Evolutionary conservation across 2,888 invertebrate species (phyloP).

Genomic region (Nomada flava): DNA sequence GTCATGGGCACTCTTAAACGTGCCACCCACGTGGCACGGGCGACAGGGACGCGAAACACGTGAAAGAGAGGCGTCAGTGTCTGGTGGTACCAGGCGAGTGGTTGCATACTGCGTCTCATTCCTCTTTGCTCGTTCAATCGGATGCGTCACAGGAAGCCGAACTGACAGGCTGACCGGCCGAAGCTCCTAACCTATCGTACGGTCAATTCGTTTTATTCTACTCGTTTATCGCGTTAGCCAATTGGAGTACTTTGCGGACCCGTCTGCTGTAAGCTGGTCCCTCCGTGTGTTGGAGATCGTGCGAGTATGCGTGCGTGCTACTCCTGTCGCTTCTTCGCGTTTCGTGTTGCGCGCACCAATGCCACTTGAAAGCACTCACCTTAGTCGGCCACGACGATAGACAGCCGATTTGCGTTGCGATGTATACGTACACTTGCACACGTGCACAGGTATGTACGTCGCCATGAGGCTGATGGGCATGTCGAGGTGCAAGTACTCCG

Average conservation of each 20-base stretch:
- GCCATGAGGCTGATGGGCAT: neutral
- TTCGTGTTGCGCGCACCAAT: conserved; percentile 1
- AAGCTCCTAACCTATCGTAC: conserved; percentile 70
- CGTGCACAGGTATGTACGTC: neutral
- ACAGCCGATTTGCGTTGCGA: neutral
- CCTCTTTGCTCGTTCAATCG: conserved; percentile 68
- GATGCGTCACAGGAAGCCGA: conserved; percentile 72
- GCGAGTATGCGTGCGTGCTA: neutral
- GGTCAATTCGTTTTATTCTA: conserved; percentile 71
- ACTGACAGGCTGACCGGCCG: conserved; percentile 62
- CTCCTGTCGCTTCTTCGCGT: neutral
- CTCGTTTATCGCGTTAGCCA: conserved; percentile 75
- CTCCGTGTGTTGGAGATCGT: too few species aligned
- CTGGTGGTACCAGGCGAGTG: conserved; percentile 75
- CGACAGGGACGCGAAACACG: conserved; percentile 48
- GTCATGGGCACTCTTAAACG: conserved; percentile 41
- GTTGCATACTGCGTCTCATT: conserved; percentile 68
- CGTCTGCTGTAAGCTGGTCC: conserved; percentile 23
- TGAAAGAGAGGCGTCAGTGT: conserved; percentile 70
- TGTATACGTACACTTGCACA: too few species aligned
- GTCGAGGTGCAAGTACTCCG: too few species aligned
- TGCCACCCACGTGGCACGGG: conserved; percentile 48
- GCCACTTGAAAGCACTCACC: neutral
- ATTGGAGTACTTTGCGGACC: conserved; percentile 63
- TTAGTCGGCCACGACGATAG: neutral